Base-by-base conservation (phyloP, 2,888 invertebrate genomes). In the Liposcelis brunnea region DNA sequence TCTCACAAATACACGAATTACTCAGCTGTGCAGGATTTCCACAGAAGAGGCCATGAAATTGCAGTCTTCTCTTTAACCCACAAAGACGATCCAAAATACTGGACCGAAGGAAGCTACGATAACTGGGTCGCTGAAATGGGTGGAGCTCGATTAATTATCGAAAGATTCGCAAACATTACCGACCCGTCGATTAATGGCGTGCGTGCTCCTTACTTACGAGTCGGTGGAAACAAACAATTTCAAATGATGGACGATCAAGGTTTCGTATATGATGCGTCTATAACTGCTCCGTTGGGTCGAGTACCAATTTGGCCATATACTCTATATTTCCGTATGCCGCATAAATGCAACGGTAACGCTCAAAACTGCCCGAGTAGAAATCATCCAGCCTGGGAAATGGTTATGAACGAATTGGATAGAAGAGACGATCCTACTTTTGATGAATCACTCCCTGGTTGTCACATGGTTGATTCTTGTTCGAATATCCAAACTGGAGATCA, bases 271-370 rank as follows among this genome's bases (percentile, higher is more conserved):
- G 94, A 94, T 61, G 87, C 91, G 18, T 90, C 91, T 10, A 90
- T 94, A 58, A 89, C 89, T 1, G 90, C 90, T 19, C 84, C 89
- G 1, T 69, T 89, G 46, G 75, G 81, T 31, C 80, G 87, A 42
- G 87, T 89, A 19, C 91, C 91, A 44, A 85, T 89, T 61, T 95
- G 94, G 94, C 95, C 95, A 1, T 95, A 94, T 69, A 94, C 94
- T 2, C 68, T 95, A 18, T 93, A 94, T 70, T 93, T 89, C 78
- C 77, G 89, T 50, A 89, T 93, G 85, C 89, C 91, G 1, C 91
- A 93, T 68, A 89, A 85, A 62, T 91, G 91, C 62, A 87, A 87
- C 62, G 89, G 89, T 51, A 91, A 91, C 61, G 87, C 87, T 12
- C 87, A 87, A 60, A 90, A 90, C 62, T 91, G 91, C 58, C 91